Percentiles rank a stretch among this genome's conserved stretches.
Conservation (phyloP, 2,888 invertebrate species). For the Drosophila ezoana region DNA sequence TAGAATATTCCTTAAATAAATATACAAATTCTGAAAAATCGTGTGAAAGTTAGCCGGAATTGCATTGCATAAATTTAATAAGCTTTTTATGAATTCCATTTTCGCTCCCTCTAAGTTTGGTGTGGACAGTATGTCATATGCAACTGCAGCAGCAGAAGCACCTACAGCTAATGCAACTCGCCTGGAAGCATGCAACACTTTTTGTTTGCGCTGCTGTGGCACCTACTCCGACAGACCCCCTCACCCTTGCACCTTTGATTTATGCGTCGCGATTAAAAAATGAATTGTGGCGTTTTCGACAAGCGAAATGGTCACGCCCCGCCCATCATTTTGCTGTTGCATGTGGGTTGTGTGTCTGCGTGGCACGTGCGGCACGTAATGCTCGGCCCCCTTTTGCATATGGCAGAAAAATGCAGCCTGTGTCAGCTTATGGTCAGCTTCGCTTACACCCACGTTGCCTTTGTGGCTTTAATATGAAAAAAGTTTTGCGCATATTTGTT, state of each 20-base stretch:
- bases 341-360: not conserved
- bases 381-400: conserved; percentile 65
- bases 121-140: conserved; percentile 43
- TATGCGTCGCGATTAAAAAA: conserved; percentile 79
- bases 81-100: conserved; percentile 22
- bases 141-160: conserved; percentile 23
- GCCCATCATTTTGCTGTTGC: conserved; percentile 41
- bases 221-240: not conserved
- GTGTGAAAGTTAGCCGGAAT: conserved; percentile 6
- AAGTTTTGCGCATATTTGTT: conserved; percentile 63
- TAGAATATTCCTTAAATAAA: not conserved
- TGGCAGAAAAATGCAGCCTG: conserved; percentile 57
- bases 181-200: conserved; percentile 55
- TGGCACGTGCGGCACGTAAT: conserved; percentile 73
- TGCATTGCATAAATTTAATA: conserved; percentile 20
- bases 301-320: conserved; percentile 49
- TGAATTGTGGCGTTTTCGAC: conserved; percentile 78
- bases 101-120: too few species aligned
- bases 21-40: not conserved
- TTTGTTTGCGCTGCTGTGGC: conserved; percentile 34
- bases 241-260: conserved; percentile 62
- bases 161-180: conserved; percentile 44
- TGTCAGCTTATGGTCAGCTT: conserved; percentile 58
- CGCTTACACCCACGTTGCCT: conserved; percentile 8
- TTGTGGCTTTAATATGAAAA: conserved; percentile 64